These are phyloP conservation scores for Harlomillsia oculata DNA, from an alignment of 1,140 invertebrate species.

Conservation along the genomic window DNA sequence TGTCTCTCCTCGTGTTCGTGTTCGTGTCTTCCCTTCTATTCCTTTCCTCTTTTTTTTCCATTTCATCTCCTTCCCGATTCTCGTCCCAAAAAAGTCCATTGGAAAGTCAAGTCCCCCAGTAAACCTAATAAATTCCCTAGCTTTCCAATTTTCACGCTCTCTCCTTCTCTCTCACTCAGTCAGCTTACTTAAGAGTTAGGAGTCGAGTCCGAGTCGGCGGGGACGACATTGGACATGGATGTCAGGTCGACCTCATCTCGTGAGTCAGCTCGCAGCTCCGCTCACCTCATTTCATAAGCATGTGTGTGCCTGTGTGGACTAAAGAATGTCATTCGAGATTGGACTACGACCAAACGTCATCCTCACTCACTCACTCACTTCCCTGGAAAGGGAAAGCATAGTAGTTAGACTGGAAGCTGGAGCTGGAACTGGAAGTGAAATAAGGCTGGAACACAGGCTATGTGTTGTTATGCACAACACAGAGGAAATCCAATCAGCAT, in stretches of 20 bases:
- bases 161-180: not conserved
- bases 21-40: not conserved
- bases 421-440: too few relatives aligned
- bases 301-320: not conserved
- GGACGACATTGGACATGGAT: not conserved
- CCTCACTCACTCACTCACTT: too few relatives aligned
- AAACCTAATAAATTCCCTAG: slow-evolving; percentile 16
- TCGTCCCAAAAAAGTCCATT: not conserved
- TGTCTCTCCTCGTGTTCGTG: not conserved
- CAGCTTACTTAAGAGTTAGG: not conserved
- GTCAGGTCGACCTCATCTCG: not conserved
- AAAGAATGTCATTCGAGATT: too few relatives aligned
- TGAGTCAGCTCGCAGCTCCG: not conserved
- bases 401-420: too few relatives aligned
- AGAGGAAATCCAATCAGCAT: slow-evolving; percentile 8
- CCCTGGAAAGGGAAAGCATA: too few relatives aligned
- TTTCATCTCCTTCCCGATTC: not conserved
- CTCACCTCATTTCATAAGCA: not conserved
- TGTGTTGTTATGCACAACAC: too few relatives aligned
- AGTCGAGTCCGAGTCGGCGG: not conserved
- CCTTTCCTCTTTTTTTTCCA: slow-evolving; percentile 1
- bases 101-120: not conserved
- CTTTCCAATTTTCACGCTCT: slow-evolving; percentile 16
- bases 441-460: too few relatives aligned
- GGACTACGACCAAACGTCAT: too few relatives aligned